These are phyloP conservation scores for Rhabdophis nuchalis DNA, from an alignment of 2,797 vertebrate species.

Conservation along the genomic window DNA sequence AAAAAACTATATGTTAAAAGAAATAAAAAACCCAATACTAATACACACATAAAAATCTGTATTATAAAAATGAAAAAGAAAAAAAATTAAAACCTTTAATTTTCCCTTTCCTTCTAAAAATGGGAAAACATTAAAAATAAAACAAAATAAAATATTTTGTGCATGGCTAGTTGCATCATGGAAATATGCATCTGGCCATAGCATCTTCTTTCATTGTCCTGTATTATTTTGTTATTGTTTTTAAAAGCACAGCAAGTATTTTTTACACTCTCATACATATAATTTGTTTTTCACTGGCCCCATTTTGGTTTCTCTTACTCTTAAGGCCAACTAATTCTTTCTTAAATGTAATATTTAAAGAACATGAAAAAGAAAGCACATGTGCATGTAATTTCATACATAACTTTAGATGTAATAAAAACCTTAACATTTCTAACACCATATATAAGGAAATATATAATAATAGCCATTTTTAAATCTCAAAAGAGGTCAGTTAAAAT, in stretches of 20 bases:
- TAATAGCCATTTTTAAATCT: slow-evolving; percentile 5
- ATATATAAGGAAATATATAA: slow-evolving; percentile 15
- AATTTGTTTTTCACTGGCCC: neutral
- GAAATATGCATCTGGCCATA: neutral
- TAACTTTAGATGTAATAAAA: slow-evolving; percentile 18
- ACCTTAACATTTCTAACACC: slow-evolving; percentile 32
- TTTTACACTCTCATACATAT: neutral
- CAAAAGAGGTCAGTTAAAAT: slow-evolving; percentile 28
- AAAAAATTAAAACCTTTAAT: neutral
- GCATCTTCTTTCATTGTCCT: neutral
- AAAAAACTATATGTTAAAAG: neutral
- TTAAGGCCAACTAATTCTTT: neutral
- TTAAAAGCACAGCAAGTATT: neutral
- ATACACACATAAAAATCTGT: neutral
- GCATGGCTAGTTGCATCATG: too few species aligned
- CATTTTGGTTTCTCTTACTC: neutral
- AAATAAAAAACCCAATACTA: neutral
- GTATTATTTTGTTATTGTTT: neutral
- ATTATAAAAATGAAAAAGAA: neutral
- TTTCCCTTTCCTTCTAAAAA: neutral
- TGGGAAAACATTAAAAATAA: neutral
- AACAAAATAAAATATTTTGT: neutral
- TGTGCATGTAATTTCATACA: neutral
- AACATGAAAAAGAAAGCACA: neutral
- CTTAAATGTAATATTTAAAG: neutral